Evolutionary conservation across 2,888 invertebrate genomes (phyloP), one percentile per base, ranked within the genome.

Genomic region (Polyommatus icarus): DNA sequence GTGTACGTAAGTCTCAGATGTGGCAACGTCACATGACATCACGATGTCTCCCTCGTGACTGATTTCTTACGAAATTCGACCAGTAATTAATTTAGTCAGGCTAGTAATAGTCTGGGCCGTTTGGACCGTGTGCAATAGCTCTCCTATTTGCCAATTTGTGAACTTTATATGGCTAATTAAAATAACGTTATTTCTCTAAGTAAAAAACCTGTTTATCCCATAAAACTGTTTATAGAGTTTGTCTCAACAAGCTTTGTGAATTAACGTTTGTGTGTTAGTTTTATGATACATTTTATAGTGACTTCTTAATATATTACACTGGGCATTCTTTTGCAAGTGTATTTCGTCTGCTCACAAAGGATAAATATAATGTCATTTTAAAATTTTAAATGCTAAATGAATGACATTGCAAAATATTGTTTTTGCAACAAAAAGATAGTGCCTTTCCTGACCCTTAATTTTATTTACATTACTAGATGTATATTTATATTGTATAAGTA

Each of bases 401-500:
- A 59, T 20, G 59, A 61, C 61, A 61, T 67, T 67, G 67, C 67
- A 67, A 32, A 15, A 67, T 29, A 59, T 59, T 20, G 20, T 59
- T 76, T 46, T 79, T 78, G 78, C 78, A 78, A 50, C 15, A 73
- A 72, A 75, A 75, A 75, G 29, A 20, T 8, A 54, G 75, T 75
- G 75, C 54, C 75, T 75, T 50, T 50, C 46, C 75, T 18, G 46
- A 18, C 75, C 75, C 54, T 29, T 78, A 79, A 75, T 77, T 79
- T 81, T 71, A 76, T 78, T 78, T 80, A 78, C 78, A 79, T 81
- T 80, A 80, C 79, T 87, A 86, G 85, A 80, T 84, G 84, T 85
- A 86, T 82, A 83, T 88, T 87, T 86, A 85, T 86, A 87, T 86
- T 85, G 85, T 86, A 88, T 86, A 87, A 87, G 84, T 88, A 90